Base-by-base conservation (phyloP, 2,113 vertebrate species). In the Rhea pennata region DNA sequence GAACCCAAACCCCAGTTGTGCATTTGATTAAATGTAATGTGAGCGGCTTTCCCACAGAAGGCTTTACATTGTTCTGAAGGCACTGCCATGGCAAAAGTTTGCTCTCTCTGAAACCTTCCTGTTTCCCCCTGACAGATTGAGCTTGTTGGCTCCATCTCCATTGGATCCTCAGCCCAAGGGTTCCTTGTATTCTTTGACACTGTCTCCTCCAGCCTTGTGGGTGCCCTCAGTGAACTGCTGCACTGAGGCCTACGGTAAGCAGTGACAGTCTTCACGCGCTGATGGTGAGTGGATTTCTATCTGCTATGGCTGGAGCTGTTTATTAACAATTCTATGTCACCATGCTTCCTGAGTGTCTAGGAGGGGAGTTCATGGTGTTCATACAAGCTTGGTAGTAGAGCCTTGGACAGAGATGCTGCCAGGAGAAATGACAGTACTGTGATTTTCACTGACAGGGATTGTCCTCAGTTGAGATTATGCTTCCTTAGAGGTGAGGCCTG, bases 151-250 rank as follows among this genome's bases (percentile, higher is more conserved):
- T 82, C 66, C 44, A 93, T 98, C 73, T 82, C 76, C 39, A 93
- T 97, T 3, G 97, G 97, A 15, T 97, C 93, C 0, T 96, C 96
- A 26, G 91, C 96, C 26, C 97, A 97, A 75, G 27, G 92, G 20
- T 97, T 98, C 46, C 71, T 39, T 16, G 95, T 96, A 17, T 33
- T 97, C 59, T 94, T 98, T 1, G 98, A 98, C 93, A 98, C 97
- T 0, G 97, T 98, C 40, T 98, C 98, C 1, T 76, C 98, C 29
- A 96, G 97, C 82, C 65, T 36, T 98, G 6, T 98, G 98, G 98
- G 98, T 98, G 42, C 98, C 98, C 46, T 98, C 98, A 0, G 23
- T 98, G 24, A 97, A 94, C 77, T 98, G 98, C 85, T 14, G 26
- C 58, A 98, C 97, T 84, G 6, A 0, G 1, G 66, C 97, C 75